A percentile compares a stretch with the other conserved stretches of the same genome.
These are phyloP conservation scores for Piaya cayana DNA, from an alignment of 2,113 vertebrate species.

Conservation along the genomic window DNA sequence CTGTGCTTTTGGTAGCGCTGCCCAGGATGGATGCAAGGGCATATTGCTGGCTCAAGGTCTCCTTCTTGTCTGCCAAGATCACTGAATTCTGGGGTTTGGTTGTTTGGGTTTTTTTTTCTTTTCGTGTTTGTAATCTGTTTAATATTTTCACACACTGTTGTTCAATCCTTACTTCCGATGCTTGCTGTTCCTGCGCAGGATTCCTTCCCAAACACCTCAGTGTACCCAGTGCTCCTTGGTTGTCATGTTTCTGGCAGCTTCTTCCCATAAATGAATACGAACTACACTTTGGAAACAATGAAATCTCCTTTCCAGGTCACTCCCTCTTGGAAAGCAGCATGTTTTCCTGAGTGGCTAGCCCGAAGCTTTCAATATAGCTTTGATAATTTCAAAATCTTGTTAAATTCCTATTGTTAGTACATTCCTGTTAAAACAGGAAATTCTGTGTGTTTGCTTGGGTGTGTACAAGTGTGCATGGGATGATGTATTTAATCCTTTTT, in stretches of 20 bases:
- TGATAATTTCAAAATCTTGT: not conserved
- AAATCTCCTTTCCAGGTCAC: not conserved
- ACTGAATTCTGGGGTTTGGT: not conserved
- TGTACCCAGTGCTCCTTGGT: not conserved
- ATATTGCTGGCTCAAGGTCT: not conserved
- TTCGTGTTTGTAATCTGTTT: not conserved
- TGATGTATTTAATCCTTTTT: not conserved
- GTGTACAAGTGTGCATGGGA: not conserved
- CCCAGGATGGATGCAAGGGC: not conserved
- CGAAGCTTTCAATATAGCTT: not conserved
- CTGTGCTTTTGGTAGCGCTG: fast-evolving
- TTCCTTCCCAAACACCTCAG: not conserved
- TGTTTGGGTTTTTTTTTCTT: too few relatives aligned
- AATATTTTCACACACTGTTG: not conserved
- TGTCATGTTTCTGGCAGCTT: not conserved
- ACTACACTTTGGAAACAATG: not conserved
- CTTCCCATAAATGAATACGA: not conserved
- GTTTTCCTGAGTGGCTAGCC: not conserved
- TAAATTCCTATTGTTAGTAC: not conserved
- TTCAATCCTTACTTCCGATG: not conserved
- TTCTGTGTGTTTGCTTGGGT: not conserved
- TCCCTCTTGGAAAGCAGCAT: not conserved
- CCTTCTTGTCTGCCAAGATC: not conserved
- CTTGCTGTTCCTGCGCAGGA: not conserved
- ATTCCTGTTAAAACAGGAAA: not conserved